A percentile compares a stretch with the other conserved stretches of the same genome.
Evolutionary conservation across 2,888 invertebrate species (phyloP).

Genomic region (Nomada goodeniana): DNA sequence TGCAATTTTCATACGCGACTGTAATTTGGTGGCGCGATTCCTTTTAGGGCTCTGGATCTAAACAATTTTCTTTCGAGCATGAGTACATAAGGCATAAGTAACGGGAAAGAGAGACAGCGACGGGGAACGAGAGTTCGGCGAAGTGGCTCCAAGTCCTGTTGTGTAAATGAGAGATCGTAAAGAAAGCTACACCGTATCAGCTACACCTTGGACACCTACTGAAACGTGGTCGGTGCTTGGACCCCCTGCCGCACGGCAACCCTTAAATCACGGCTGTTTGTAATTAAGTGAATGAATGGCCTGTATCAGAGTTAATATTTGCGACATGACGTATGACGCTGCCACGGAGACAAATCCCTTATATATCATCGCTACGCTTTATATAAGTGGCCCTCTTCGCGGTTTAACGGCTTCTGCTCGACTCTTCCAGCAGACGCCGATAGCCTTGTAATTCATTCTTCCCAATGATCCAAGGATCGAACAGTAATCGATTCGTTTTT

Average conservation of each 20-base stretch:
- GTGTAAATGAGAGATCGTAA: conserved; percentile 82
- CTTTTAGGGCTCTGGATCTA: too few relatives aligned
- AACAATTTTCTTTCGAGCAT: not conserved
- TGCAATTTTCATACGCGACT: too few relatives aligned
- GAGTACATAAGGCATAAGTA: not conserved
- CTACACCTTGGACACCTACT: conserved; percentile 79
- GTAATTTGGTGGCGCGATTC: too few relatives aligned
- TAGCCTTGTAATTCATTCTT: conserved; percentile 24
- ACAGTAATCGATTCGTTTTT: not conserved
- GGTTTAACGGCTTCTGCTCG: conserved; percentile 50
- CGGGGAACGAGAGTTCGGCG: conserved; percentile 68
- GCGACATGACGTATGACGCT: conserved; percentile 84
- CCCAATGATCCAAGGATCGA: conserved; percentile 10
- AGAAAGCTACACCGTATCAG: conserved; percentile 77
- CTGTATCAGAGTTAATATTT: conserved; percentile 84
- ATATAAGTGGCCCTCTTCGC: conserved; percentile 70
- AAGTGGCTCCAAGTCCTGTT: conserved; percentile 76
- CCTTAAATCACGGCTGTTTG: conserved; percentile 84
- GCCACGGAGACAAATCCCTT: conserved; percentile 84
- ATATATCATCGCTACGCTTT: conserved; percentile 82
- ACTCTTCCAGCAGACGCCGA: conserved; percentile 27
- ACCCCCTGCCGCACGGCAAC: conserved; percentile 80
- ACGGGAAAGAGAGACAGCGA: conserved; percentile 17
- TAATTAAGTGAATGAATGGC: conserved; percentile 85
- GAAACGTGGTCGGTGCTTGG: conserved; percentile 70